Evolutionary conservation across 2,797 vertebrate species (phyloP).

Genomic region (Lophius americanus): DNA sequence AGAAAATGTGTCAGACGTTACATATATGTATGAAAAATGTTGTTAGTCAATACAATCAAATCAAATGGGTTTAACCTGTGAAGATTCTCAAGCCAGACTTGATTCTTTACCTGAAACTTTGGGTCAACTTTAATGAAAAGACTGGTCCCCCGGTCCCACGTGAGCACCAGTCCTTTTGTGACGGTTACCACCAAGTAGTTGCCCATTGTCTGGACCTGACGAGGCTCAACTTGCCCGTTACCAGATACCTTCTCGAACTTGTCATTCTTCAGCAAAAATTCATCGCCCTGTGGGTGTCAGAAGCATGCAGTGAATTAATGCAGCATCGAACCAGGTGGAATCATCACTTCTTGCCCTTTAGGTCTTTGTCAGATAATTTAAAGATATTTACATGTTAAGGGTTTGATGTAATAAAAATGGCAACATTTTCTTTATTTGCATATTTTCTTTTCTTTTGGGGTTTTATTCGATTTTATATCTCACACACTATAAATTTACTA

Average conservation of each 20-base stretch:
- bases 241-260: slow-evolving; percentile 80
- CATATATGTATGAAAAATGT: neutral
- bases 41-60: neutral
- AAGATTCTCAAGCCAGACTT: neutral
- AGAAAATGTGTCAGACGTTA: neutral
- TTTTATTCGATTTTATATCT: no score
- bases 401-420: no score
- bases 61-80: neutral
- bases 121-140: slow-evolving; percentile 88
- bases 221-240: slow-evolving; percentile 68
- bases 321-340: no score
- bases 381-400: no score
- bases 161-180: slow-evolving; percentile 82
- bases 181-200: slow-evolving; percentile 87
- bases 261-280: slow-evolving; percentile 85
- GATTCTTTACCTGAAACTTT: slow-evolving; percentile 81
- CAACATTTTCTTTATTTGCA: no score
- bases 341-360: no score
- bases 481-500: no score
- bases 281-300: slow-evolving; percentile 79
- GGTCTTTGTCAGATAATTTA: no score
- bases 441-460: no score
- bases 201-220: slow-evolving; percentile 85
- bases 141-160: slow-evolving; percentile 93
- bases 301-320: neutral